Evolutionary conservation across 1,140 invertebrate genomes (phyloP).

Genomic region (Heliconius hewitsoni): DNA sequence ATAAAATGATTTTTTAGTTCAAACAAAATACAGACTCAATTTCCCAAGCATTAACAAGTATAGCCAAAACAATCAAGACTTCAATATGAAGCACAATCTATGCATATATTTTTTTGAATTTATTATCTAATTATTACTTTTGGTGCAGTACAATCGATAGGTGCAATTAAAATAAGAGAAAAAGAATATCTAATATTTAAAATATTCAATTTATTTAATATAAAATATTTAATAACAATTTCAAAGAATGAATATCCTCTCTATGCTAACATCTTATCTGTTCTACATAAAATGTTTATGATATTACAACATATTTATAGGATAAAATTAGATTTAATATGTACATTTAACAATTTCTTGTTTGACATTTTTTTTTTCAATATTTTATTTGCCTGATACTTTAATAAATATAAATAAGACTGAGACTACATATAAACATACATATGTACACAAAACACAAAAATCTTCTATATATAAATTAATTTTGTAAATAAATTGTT

Average conservation of each 20-base stretch:
- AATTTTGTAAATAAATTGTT: not conserved
- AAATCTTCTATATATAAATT: slow-evolving; percentile 16
- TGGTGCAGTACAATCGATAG: not conserved
- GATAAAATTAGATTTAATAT: not conserved
- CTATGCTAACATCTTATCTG: not conserved
- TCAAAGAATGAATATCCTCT: not conserved
- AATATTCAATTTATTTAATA: not conserved
- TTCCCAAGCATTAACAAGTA: not conserved
- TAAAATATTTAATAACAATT: not conserved
- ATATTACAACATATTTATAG: not conserved
- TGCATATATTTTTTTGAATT: not conserved
- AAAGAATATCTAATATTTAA: not conserved
- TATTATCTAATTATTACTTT: not conserved
- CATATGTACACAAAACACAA: slow-evolving; percentile 22
- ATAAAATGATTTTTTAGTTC: not conserved
- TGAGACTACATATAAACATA: not conserved
- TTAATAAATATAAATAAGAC: not conserved
- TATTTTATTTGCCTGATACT: not conserved
- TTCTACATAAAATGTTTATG: not conserved
- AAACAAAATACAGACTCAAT: not conserved
- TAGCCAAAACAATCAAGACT: not conserved
- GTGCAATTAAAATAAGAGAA: not conserved
- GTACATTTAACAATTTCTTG: not conserved
- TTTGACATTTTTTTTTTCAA: not conserved
- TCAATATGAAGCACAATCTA: slow-evolving; percentile 7